These are phyloP conservation scores for Caenorhabditis briggsae DNA, from an alignment of 1,140 invertebrate genomes.

Conservation along the genomic window DNA sequence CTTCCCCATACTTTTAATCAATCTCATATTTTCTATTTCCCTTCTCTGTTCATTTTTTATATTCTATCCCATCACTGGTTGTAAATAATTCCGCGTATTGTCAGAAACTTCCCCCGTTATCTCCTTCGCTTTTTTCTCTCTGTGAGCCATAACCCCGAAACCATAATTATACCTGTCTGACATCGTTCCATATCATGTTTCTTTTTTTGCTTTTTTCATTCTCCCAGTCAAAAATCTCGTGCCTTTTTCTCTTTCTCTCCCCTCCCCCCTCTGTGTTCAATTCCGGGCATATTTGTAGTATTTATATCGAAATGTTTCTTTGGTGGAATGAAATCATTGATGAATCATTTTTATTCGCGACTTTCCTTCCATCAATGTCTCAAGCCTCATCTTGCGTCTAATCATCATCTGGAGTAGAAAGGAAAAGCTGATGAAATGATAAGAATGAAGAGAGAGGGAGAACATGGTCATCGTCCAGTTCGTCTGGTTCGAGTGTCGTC, in stretches of 20 bases:
- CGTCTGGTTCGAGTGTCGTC: constrained; percentile 39
- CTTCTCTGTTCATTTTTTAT: background rate
- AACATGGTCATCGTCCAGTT: constrained; percentile 43
- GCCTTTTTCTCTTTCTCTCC: background rate
- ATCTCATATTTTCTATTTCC: constrained; percentile 14
- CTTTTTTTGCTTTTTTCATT: background rate
- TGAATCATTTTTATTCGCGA: constrained; percentile 47
- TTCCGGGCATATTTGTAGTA: constrained; percentile 33
- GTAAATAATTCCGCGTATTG: constrained; percentile 36
- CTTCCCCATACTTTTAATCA: constrained; percentile 23
- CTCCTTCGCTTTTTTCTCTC: background rate
- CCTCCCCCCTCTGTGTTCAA: background rate
- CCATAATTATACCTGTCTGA: constrained; percentile 36
- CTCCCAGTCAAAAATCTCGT: no score
- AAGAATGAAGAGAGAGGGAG: constrained; percentile 39
- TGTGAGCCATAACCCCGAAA: background rate
- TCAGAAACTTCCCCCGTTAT: background rate
- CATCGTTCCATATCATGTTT: background rate
- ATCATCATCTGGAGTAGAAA: background rate
- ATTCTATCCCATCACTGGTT: background rate
- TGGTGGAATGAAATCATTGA: constrained; percentile 1
- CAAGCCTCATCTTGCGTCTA: background rate
- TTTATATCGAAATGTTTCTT: constrained; percentile 38
- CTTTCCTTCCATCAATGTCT: constrained; percentile 9
- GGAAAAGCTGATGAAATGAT: constrained; percentile 55